Percentiles rank a stretch among this genome's conserved stretches.
These are phyloP conservation scores for Dromius quadrimaculatus DNA, from an alignment of 2,888 invertebrate species.

Conservation along the genomic window DNA sequence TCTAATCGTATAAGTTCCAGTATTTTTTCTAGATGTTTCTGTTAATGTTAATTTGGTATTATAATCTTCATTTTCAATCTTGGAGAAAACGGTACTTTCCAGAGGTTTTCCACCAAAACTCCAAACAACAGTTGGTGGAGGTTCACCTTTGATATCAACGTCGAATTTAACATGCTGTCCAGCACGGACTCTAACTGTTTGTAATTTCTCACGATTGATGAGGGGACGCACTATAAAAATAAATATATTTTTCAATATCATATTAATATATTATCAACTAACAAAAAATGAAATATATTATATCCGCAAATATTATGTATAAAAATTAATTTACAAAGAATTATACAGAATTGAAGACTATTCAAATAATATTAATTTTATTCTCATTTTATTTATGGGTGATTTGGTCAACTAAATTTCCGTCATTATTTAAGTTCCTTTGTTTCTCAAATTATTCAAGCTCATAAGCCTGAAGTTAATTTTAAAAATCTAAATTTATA, in stretches of 20 bases:
- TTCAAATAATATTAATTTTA: too few relatives aligned
- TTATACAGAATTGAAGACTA: neutral
- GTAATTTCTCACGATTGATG: slow-evolving; percentile 95
- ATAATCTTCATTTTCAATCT: slow-evolving; percentile 92
- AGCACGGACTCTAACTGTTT: slow-evolving; percentile 88
- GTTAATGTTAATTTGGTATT: slow-evolving; percentile 87
- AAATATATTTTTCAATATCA: too few relatives aligned
- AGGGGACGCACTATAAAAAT: slow-evolving; percentile 86
- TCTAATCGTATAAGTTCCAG: slow-evolving; percentile 90
- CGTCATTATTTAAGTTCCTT: neutral
- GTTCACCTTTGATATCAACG: slow-evolving; percentile 96
- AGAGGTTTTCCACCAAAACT: slow-evolving; percentile 77
- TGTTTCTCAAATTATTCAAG: neutral
- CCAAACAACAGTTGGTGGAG: slow-evolving; percentile 92
- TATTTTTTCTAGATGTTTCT: slow-evolving; percentile 85
- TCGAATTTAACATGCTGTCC: slow-evolving; percentile 92
- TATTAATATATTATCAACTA: too few relatives aligned
- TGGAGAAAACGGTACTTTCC: slow-evolving; percentile 76
- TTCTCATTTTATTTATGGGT: too few relatives aligned
- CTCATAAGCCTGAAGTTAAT: too few relatives aligned
- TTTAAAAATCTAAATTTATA: too few relatives aligned
- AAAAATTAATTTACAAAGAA: neutral
- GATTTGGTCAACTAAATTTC: slow-evolving; percentile 1
- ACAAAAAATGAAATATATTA: slow-evolving; percentile 24
- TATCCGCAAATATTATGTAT: slow-evolving; percentile 5